These are phyloP conservation scores for Porites australiensis DNA, from an alignment of 64 coral and sea anemone genomes.

Conservation along the genomic window DNA sequence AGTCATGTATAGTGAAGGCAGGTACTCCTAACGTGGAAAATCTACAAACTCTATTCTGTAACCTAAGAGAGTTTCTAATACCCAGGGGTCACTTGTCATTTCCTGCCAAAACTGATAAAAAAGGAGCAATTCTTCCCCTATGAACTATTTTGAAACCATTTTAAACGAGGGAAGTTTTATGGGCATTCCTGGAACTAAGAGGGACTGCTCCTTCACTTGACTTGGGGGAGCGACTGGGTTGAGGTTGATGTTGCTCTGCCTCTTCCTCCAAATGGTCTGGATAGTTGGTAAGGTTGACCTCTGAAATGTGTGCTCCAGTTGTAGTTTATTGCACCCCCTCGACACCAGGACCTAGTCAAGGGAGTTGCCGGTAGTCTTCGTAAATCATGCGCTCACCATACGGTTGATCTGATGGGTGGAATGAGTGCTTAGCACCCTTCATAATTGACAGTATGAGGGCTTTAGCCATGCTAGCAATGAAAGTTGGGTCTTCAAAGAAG, in stretches of 20 bases:
- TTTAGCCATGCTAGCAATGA: no score
- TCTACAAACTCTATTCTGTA: slow-evolving; percentile 32
- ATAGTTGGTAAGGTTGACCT: neutral
- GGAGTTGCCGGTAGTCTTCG: neutral
- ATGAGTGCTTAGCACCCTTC: no score
- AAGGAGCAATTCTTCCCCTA: slow-evolving; percentile 32
- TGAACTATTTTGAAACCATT: neutral
- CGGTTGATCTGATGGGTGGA: no score
- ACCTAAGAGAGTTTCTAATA: neutral
- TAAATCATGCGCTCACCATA: no score
- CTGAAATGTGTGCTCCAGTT: neutral
- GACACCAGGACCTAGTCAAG: neutral
- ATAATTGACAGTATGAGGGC: no score
- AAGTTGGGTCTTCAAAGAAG: no score
- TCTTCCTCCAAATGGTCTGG: slow-evolving; percentile 31
- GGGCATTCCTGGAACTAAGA: neutral
- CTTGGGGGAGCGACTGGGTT: neutral
- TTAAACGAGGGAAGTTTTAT: neutral
- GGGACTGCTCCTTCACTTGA: no score
- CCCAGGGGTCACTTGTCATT: slow-evolving; percentile 35
- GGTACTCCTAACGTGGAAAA: neutral
- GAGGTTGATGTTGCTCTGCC: slow-evolving; percentile 1
- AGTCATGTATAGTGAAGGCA: neutral
- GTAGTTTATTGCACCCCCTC: neutral
- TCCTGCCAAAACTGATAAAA: slow-evolving; percentile 8